Percentiles rank a stretch among this genome's conserved stretches.
Conservation (phyloP, 2,797 vertebrate species). For the Hafferia zeledoni region DNA sequence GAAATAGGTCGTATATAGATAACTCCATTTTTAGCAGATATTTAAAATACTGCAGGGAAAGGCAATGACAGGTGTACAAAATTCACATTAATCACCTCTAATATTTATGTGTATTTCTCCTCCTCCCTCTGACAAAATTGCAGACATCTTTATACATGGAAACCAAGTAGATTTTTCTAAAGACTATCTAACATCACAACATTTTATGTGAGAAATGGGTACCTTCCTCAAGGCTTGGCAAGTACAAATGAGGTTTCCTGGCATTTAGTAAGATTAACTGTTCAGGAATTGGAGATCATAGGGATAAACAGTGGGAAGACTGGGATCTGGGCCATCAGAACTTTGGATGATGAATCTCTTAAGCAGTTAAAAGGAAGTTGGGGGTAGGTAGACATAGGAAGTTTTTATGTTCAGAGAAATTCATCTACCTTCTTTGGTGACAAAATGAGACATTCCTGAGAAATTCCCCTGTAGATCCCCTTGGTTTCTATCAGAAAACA, state of each 20-base stretch:
- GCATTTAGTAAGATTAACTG: background rate
- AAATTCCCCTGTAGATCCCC: background rate
- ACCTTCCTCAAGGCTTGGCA: background rate
- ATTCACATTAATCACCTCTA: background rate
- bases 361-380: background rate
- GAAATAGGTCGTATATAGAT: background rate
- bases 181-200: background rate
- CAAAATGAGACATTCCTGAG: background rate
- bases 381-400: background rate
- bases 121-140: background rate
- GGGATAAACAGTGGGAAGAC: background rate
- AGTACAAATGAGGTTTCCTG: background rate
- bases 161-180: background rate
- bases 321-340: background rate
- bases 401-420: background rate
- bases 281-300: background rate
- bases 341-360: background rate
- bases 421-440: background rate
- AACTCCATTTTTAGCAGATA: background rate
- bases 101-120: background rate
- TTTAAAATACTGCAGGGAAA: background rate
- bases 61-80: background rate
- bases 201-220: background rate
- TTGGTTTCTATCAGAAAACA: background rate
- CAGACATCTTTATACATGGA: background rate